Base-by-base conservation (phyloP, 2,113 vertebrate genomes). In the Barnardius zonarius region DNA sequence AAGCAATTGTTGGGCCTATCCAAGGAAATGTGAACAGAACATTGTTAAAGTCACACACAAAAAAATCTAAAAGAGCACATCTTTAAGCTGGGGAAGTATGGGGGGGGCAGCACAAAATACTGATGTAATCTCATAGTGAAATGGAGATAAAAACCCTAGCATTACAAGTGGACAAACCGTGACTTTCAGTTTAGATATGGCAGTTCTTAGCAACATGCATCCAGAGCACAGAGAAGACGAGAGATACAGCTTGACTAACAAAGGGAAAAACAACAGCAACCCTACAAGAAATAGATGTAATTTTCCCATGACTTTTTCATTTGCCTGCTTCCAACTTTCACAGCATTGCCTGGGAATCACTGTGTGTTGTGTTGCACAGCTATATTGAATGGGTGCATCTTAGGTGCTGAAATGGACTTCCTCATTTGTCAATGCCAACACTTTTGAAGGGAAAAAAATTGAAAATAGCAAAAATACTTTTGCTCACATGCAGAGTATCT, bases 1-100 rank as follows among this genome's bases (percentile, higher is more conserved):
- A 97, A 97, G 96, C 97, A 98, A 98, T 98, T 98, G 98, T 98
- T 96, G 95, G 95, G 92, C 94, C 97, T 96, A 97, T 97, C 98
- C 95, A 97, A 97, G 95, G 97, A 98, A 97, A 97, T 97, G 97
- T 97, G 97, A 98, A 97, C 97, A 94, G 96, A 97, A 98, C 97
- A 98, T 98, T 98, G 97, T 98, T 97, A 75, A 97, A 98, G 97
- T 96, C 96, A 95, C 92, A 93, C 94, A 93, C 81, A 86, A 54
- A 97, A 94, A 97, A 88, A 6, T 88, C 96, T 94, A 96, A 98
- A 98, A 97, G 97, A 97, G 96, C 95, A 94, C 95, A 96, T 83
- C 97, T 97, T 97, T 95, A 97, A 95, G 62, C 96, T 96, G 92
- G 77, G 92, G 91, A 97, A 96, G 87, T 95, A 88, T 96, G 91